A percentile compares a stretch with the other conserved stretches of the same genome.
Evolutionary conservation across 1,140 invertebrate genomes (phyloP).

Genomic region (Drosophila rufa): DNA sequence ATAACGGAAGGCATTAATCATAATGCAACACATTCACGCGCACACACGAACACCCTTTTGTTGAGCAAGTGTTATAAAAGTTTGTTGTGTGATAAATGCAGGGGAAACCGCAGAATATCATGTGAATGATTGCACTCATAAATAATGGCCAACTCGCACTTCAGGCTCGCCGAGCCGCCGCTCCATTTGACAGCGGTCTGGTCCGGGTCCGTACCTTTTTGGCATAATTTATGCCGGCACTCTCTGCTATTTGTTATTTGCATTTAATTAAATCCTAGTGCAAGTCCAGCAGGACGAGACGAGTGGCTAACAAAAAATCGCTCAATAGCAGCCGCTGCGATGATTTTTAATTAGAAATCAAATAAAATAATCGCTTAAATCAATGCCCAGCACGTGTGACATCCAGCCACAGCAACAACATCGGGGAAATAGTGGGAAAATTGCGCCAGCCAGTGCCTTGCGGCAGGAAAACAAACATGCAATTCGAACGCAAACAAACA

Average conservation of each 20-base stretch:
- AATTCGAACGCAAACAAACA: constrained; percentile 65
- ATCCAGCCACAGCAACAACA: constrained; percentile 45
- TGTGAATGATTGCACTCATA: constrained; percentile 82
- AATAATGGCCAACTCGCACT: constrained; percentile 64
- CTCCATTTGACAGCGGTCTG: constrained; percentile 12
- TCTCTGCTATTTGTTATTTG: constrained; percentile 76
- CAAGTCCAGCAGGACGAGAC: constrained; percentile 20
- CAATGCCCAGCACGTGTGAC: constrained; percentile 69
- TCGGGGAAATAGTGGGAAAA: not conserved
- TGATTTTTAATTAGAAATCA: constrained; percentile 81
- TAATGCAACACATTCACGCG: constrained; percentile 14
- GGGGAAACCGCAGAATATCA: constrained; percentile 78
- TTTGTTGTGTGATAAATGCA: constrained; percentile 77
- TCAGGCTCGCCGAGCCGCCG: not conserved
- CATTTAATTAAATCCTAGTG: constrained; percentile 78
- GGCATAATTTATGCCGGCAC: constrained; percentile 66
- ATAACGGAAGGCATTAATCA: constrained; percentile 49
- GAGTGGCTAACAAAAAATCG: not conserved
- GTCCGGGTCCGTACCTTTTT: constrained; percentile 17
- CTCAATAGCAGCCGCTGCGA: constrained; percentile 18
- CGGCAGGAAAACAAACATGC: constrained; percentile 38
- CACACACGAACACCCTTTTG: constrained; percentile 24
- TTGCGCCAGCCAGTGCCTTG: constrained; percentile 18
- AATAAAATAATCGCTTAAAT: constrained; percentile 74
- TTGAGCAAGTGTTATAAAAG: constrained; percentile 77